Percentiles rank a stretch among this genome's conserved stretches.
phyloP scores from a whole-genome alignment of 2,888 invertebrate genomes.

The Urechis unicinctus region DNA sequence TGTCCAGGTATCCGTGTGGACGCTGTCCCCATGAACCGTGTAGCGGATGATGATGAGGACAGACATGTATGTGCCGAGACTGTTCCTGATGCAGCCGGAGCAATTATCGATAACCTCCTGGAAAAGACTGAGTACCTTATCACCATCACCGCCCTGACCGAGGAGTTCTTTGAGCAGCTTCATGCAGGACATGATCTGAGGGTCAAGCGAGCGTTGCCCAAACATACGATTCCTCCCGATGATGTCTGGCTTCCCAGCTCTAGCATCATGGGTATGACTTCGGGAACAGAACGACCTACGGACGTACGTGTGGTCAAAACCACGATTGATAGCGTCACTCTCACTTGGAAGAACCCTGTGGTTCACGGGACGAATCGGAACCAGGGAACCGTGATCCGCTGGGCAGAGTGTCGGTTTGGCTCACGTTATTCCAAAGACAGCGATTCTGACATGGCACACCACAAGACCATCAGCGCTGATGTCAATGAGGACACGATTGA shows the following conservation, averaged over 20 bases:
- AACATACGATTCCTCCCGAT: conserved; percentile 33
- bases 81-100: conserved; percentile 37
- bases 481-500: conserved; percentile 31
- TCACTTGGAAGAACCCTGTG: conserved; percentile 45
- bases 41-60: conserved; percentile 12
- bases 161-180: conserved; percentile 48
- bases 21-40: conserved; percentile 35
- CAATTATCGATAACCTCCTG: conserved; percentile 34
- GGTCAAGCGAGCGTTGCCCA: conserved; percentile 32
- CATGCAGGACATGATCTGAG: conserved; percentile 39
- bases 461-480: conserved; percentile 8
- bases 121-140: conserved; percentile 48
- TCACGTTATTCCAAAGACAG: background rate
- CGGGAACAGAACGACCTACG: conserved; percentile 45
- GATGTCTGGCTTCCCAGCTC: conserved; percentile 45
- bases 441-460: conserved; percentile 3
- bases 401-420: conserved; percentile 37
- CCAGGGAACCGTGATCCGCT: conserved; percentile 42
- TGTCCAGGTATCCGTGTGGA: conserved; percentile 42
- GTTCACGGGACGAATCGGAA: conserved; percentile 48
- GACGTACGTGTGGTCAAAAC: conserved; percentile 26
- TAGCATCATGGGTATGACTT: conserved; percentile 42
- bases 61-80: conserved; percentile 29
- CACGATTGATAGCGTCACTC: conserved; percentile 33
- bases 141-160: conserved; percentile 45